phyloP scores from a whole-genome alignment of 2,113 vertebrate species.

The Cinclus mexicanus region DNA sequence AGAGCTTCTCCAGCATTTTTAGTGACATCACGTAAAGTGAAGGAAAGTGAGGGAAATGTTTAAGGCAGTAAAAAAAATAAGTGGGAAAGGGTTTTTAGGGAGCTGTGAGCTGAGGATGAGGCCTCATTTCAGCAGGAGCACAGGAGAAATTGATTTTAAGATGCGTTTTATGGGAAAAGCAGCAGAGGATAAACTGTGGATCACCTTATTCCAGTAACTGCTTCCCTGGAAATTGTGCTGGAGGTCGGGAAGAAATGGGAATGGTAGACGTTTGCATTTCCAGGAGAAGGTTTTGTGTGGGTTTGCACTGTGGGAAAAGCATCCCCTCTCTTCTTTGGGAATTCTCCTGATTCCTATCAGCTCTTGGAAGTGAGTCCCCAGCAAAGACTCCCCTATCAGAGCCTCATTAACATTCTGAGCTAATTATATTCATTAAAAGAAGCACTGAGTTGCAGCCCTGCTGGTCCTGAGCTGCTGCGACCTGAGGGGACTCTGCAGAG shows the following conservation, averaged over 20 bases:
- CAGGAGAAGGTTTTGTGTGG: neutral
- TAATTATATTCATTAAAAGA: neutral
- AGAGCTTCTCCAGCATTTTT: neutral
- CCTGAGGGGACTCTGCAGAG: fast-evolving
- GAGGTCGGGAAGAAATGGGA: neutral
- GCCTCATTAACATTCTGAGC: neutral
- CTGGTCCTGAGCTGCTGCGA: fast-evolving
- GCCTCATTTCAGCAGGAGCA: neutral
- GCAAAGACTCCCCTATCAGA: neutral
- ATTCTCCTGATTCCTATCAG: neutral
- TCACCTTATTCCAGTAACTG: neutral
- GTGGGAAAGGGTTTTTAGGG: neutral
- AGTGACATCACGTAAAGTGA: neutral
- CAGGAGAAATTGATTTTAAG: neutral
- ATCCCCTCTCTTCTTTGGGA: neutral
- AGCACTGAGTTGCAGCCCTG: neutral
- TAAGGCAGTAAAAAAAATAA: neutral
- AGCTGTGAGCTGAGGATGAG: neutral
- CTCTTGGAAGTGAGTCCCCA: neutral
- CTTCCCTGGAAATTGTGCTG: neutral
- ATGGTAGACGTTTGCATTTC: neutral
- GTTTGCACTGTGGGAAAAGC: neutral
- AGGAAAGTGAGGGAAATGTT: neutral
- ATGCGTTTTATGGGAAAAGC: neutral
- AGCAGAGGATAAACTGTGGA: neutral